A percentile compares a stretch with the other conserved stretches of the same genome.
phyloP scores from a whole-genome alignment of 2,113 vertebrate genomes.

The Diadophis punctatus region DNA sequence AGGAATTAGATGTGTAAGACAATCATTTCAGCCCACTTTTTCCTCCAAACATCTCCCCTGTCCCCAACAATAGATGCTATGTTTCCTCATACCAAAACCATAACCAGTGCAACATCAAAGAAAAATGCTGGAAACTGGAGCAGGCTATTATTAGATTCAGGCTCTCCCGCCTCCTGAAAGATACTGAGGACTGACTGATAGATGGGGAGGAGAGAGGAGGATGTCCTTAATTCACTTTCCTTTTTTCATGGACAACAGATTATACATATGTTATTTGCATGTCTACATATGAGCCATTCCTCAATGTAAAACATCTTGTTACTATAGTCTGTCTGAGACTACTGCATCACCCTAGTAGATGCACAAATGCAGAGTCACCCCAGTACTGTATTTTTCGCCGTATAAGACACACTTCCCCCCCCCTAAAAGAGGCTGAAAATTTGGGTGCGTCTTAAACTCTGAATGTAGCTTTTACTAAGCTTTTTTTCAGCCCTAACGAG shows the following conservation, averaged over 20 bases:
- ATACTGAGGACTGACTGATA: conserved; percentile 17
- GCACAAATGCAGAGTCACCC: conserved; percentile 52
- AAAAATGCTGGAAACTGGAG: conserved; percentile 38
- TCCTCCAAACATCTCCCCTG: conserved; percentile 35
- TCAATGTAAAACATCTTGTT: conserved; percentile 74
- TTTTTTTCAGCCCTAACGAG: too few species aligned
- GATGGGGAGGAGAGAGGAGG: conserved; percentile 14
- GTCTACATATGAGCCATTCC: conserved; percentile 66
- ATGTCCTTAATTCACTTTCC: conserved; percentile 47
- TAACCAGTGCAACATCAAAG: conserved; percentile 59
- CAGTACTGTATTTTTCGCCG: not conserved
- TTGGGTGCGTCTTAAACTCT: too few species aligned
- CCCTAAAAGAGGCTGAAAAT: too few species aligned
- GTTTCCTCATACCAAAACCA: conserved; percentile 40
- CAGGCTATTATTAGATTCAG: conserved; percentile 54
- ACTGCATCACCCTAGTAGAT: conserved; percentile 59
- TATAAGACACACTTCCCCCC: too few species aligned
- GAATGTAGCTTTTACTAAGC: too few species aligned
- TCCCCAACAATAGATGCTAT: conserved; percentile 32
- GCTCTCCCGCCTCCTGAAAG: conserved; percentile 57
- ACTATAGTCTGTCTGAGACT: conserved; percentile 62
- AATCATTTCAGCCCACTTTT: conserved; percentile 38
- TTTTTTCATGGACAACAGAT: conserved; percentile 61
- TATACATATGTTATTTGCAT: conserved; percentile 75
- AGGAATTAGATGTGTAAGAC: conserved; percentile 15